Evolutionary conservation across 2,888 invertebrate genomes (phyloP).

Genomic region (Synergus umbraculus): DNA sequence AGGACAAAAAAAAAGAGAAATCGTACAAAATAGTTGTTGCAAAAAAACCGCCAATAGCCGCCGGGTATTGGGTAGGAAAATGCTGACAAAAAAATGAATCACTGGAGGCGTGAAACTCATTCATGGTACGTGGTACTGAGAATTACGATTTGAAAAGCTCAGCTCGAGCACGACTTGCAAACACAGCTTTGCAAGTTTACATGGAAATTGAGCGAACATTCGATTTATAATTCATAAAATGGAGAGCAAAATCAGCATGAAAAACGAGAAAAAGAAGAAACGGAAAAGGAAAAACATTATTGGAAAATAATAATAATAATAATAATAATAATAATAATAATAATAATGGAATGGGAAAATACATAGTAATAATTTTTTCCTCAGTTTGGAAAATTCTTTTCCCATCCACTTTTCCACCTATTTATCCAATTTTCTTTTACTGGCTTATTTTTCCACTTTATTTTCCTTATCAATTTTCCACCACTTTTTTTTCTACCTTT

Average conservation of each 20-base stretch:
- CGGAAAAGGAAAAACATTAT: neutral
- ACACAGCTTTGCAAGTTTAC: slow-evolving; percentile 6
- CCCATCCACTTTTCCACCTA: no score
- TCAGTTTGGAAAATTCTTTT: no score
- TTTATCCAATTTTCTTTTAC: no score
- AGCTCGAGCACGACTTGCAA: slow-evolving; percentile 21
- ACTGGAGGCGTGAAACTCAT: slow-evolving; percentile 28
- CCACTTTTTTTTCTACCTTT: no score
- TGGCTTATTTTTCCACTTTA: no score
- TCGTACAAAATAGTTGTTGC: slow-evolving; percentile 1
- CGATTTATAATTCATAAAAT: neutral
- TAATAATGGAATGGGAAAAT: no score
- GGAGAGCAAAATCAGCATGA: neutral
- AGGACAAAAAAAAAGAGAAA: neutral
- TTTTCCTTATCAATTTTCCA: no score
- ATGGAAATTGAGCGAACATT: neutral
- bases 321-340: no score
- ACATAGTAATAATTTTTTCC: no score
- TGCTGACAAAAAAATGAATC: slow-evolving; percentile 20
- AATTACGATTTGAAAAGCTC: slow-evolving; percentile 31
- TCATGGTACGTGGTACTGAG: neutral
- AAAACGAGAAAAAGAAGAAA: neutral
- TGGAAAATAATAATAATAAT: no score
- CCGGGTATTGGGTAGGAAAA: slow-evolving; percentile 6
- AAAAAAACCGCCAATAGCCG: slow-evolving; percentile 8